phyloP scores from a whole-genome alignment of 30 jellyfish, hydroid and myxozoan species.

The Aurelia sp. region DNA sequence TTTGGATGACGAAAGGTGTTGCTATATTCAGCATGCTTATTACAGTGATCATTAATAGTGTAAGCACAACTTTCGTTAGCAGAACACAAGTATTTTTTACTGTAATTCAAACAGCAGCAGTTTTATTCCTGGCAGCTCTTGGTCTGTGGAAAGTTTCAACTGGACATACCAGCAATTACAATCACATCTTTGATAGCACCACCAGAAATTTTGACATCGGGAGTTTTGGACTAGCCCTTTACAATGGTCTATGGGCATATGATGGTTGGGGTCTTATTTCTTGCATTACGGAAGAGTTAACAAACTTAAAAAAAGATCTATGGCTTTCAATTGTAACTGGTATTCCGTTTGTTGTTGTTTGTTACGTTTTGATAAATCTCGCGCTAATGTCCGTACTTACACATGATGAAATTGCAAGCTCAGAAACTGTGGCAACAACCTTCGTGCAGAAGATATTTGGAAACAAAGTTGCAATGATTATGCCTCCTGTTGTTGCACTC shows the following conservation, averaged over 20 bases:
- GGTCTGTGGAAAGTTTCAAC: conserved; percentile 50
- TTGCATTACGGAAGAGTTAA: conserved; percentile 53
- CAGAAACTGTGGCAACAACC: conserved; percentile 67
- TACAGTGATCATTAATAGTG: conserved; percentile 14
- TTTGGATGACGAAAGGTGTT: conserved; percentile 33
- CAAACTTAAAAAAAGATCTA: conserved; percentile 53
- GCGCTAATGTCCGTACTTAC: conserved; percentile 59
- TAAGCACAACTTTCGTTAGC: conserved; percentile 16
- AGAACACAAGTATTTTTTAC: conserved; percentile 40
- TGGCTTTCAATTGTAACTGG: conserved; percentile 49
- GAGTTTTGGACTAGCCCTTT: conserved; percentile 51
- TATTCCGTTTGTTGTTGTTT: conserved; percentile 58
- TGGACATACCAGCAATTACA: conserved; percentile 35
- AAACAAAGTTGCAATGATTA: conserved; percentile 19
- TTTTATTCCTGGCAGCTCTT: conserved; percentile 31
- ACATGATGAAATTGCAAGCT: conserved; percentile 47
- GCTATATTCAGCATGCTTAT: conserved; percentile 39
- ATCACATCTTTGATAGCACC: conserved; percentile 22
- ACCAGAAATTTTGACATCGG: not conserved
- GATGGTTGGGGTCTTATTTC: conserved; percentile 76
- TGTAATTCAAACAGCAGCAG: conserved; percentile 28
- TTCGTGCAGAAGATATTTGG: conserved; percentile 56
- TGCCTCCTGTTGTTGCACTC: conserved; percentile 56
- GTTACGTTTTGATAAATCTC: conserved; percentile 48
- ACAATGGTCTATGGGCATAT: conserved; percentile 67